Evolutionary conservation across 2,113 vertebrate genomes (phyloP).

Genomic region (Paramormyrops kingsleyae): DNA sequence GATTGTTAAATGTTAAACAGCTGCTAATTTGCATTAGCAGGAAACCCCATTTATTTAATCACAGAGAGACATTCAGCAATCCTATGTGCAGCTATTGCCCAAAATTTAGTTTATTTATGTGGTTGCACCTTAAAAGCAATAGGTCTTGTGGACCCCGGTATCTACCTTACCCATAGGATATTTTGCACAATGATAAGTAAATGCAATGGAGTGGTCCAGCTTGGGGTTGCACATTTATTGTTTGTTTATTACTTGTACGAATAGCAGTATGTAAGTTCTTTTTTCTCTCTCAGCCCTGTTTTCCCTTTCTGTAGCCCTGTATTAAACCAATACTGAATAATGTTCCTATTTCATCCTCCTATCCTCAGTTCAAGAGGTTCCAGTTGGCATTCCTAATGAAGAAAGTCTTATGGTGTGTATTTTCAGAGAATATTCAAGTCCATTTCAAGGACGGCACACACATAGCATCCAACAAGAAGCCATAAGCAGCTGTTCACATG

Average conservation of each 20-base stretch:
- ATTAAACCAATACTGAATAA: not conserved
- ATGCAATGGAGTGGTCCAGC: not conserved
- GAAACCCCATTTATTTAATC: not conserved
- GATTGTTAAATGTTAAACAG: not conserved
- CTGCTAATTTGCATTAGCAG: not conserved
- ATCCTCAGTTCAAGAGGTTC: not conserved
- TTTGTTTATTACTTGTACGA: not conserved
- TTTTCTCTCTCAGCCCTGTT: not conserved
- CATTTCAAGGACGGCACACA: not conserved
- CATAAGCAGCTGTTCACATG: not conserved
- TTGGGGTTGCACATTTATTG: not conserved
- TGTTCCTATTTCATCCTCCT: not conserved
- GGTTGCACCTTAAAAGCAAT: not conserved
- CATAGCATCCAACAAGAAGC: not conserved
- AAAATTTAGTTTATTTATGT: not conserved
- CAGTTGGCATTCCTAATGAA: not conserved
- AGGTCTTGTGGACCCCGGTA: not conserved
- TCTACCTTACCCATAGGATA: not conserved
- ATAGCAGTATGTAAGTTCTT: not conserved
- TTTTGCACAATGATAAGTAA: not conserved
- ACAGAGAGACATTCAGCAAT: not conserved
- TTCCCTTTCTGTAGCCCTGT: not conserved
- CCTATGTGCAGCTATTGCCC: not conserved
- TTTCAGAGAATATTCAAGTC: not conserved
- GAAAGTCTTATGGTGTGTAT: not conserved